Conservation (phyloP, 2,113 vertebrate species). For the Mesoclemmys tuberculata region DNA sequence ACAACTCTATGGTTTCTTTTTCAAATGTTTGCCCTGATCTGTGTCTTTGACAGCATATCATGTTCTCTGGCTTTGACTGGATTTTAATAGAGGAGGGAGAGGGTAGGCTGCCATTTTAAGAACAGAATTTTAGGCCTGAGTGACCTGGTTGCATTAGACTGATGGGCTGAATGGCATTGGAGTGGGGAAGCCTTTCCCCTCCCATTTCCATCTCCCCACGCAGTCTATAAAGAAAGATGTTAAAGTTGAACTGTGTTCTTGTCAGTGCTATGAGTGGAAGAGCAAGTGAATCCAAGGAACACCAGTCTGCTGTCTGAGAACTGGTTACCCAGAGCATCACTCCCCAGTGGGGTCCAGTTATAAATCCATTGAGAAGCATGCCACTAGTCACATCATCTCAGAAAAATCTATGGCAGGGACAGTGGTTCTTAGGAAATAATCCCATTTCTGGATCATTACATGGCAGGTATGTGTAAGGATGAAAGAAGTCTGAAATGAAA, state of each 20-base stretch:
- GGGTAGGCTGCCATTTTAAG: constrained; percentile 79
- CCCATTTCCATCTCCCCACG: constrained; percentile 58
- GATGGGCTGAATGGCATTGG: constrained; percentile 66
- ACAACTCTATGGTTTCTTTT: constrained; percentile 72
- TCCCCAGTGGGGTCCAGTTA: constrained; percentile 37
- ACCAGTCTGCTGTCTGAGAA: constrained; percentile 37
- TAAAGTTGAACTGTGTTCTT: constrained; percentile 63
- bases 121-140: constrained; percentile 75
- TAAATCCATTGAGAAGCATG: constrained; percentile 43
- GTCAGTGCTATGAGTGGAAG: constrained; percentile 61
- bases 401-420: constrained; percentile 59
- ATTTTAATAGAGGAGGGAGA: constrained; percentile 74
- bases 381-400: constrained; percentile 33
- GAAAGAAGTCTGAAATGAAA: constrained; percentile 39
- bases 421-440: constrained; percentile 77
- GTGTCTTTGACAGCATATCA: constrained; percentile 76
- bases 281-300: constrained; percentile 55
- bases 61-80: constrained; percentile 72
- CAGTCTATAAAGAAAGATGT: constrained; percentile 51
- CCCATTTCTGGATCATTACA: constrained; percentile 72
- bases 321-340: constrained; percentile 33
- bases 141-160: constrained; percentile 64
- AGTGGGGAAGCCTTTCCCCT: constrained; percentile 69
- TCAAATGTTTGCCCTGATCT: constrained; percentile 78
- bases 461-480: constrained; percentile 76